Evolutionary conservation across 2,797 vertebrate species (phyloP).

Genomic region (Emydoidea blandingii): DNA sequence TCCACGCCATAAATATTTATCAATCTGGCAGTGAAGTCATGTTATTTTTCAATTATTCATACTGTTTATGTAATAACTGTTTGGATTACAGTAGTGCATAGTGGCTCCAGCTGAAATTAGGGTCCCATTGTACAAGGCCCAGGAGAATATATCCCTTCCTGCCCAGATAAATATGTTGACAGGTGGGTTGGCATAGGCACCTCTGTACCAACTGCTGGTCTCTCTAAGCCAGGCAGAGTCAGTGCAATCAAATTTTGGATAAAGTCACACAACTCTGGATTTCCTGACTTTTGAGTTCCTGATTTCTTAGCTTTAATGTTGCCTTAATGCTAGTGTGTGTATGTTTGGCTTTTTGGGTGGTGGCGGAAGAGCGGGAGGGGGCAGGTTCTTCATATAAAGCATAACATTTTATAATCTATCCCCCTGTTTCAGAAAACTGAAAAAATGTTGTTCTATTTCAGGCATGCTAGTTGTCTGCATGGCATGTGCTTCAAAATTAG

Average conservation of each 20-base stretch:
- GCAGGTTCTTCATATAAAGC: neutral
- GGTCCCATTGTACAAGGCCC: neutral
- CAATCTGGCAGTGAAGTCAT: neutral
- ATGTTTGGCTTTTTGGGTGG: neutral
- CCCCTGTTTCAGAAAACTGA: neutral
- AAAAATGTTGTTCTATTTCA: neutral
- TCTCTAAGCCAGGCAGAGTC: neutral
- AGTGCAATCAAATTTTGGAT: neutral
- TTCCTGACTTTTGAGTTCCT: neutral
- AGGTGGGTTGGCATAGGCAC: fast-evolving
- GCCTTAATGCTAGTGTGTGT: neutral
- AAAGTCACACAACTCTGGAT: neutral
- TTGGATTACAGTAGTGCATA: neutral
- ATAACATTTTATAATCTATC: neutral
- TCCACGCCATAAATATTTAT: neutral
- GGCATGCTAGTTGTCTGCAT: neutral
- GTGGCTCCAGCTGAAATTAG: neutral
- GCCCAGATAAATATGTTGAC: neutral
- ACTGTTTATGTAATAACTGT: neutral
- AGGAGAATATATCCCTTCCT: neutral
- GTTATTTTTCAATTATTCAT: fast-evolving
- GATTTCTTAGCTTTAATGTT: neutral
- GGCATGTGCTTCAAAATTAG: neutral
- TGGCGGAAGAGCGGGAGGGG: neutral
- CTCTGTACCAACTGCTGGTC: neutral